These are phyloP conservation scores for Oenanthe oenanthe DNA, from an alignment of 2,113 vertebrate genomes.

Conservation along the genomic window DNA sequence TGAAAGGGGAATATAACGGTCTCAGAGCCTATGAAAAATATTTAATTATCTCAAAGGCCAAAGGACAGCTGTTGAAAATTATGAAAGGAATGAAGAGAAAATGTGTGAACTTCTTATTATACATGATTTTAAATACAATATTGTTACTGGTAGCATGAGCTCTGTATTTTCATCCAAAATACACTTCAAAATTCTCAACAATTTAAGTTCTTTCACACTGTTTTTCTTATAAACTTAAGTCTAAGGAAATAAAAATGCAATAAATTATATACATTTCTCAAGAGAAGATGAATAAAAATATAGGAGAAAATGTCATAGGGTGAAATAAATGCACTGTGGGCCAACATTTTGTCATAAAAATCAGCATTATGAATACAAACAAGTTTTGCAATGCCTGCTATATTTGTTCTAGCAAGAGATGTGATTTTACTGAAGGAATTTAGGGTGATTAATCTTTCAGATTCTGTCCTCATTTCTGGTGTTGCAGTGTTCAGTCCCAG, in stretches of 20 bases:
- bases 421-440: not conserved
- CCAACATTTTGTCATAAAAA: not conserved
- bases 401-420: not conserved
- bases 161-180: not conserved
- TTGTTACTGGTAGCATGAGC: not conserved
- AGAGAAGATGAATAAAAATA: not conserved
- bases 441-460: not conserved
- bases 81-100: not conserved
- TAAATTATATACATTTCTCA: not conserved
- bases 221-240: not conserved
- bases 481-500: not conserved
- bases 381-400: not conserved
- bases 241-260: not conserved
- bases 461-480: accelerated
- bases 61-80: not conserved
- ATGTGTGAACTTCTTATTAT: not conserved
- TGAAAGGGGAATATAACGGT: not conserved
- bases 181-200: not conserved
- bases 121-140: not conserved
- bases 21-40: not conserved
- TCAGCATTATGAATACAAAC: not conserved
- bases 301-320: not conserved
- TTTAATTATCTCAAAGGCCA: not conserved
- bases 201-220: not conserved
- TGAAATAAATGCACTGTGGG: not conserved